Conservation (phyloP, 2,797 vertebrate species). For the Typhlichthys subterraneus region DNA sequence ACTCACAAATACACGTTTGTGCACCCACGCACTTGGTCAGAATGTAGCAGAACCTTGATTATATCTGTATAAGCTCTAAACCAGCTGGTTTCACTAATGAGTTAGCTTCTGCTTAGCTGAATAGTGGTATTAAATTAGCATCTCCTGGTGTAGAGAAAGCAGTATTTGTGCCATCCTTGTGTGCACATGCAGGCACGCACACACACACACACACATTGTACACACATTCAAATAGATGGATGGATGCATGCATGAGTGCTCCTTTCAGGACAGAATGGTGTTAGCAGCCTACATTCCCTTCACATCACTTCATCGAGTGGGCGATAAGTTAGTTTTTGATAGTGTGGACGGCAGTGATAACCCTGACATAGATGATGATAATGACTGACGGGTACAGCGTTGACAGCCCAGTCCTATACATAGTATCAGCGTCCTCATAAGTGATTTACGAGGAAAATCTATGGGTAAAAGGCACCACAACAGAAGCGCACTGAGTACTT, state of each 20-base stretch:
- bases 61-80: no score
- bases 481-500: no score
- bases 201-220: not conserved
- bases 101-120: no score
- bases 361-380: not conserved
- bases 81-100: no score
- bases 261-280: not conserved
- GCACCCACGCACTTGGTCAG: not conserved
- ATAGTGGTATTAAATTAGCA: no score
- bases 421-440: constrained; percentile 7
- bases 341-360: not conserved
- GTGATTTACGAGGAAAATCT: not conserved
- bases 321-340: not conserved
- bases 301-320: not conserved
- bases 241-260: not conserved
- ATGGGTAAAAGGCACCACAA: not conserved
- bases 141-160: no score
- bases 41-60: no score
- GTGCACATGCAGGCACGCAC: not conserved
- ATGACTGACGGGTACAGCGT: not conserved
- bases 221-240: not conserved
- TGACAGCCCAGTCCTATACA: not conserved
- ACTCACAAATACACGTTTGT: not conserved
- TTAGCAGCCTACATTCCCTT: not conserved
- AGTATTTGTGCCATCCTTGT: no score